Conservation (phyloP, 2,113 vertebrate genomes). For the Grammomys surdaster region DNA sequence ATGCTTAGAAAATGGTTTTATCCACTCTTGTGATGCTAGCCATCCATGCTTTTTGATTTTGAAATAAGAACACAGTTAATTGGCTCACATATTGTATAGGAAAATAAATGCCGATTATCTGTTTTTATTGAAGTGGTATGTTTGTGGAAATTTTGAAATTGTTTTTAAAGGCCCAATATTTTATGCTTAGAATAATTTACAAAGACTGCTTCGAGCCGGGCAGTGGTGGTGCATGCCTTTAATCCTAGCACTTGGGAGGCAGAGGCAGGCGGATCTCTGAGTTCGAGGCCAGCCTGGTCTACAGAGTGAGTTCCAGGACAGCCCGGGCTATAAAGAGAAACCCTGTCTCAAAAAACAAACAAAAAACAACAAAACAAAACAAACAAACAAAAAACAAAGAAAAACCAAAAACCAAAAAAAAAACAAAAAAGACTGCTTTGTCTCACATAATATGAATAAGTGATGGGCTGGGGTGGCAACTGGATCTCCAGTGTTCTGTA, state of each 20-base stretch:
- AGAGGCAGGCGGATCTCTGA: too few relatives aligned
- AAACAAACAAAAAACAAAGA: too few relatives aligned
- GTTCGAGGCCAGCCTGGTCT: too few relatives aligned
- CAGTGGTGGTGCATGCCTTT: too few relatives aligned
- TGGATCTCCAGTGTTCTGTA: background rate
- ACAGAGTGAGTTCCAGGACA: too few relatives aligned
- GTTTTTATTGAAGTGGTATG: background rate
- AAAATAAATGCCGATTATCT: background rate
- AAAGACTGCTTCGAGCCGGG: background rate
- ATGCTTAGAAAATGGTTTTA: conserved; percentile 36
- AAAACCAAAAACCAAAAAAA: too few relatives aligned
- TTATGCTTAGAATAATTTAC: background rate
- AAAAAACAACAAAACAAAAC: too few relatives aligned
- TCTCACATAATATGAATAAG: background rate
- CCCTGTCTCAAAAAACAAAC: too few relatives aligned
- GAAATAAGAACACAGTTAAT: background rate
- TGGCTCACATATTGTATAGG: background rate
- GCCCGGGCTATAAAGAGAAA: too few relatives aligned
- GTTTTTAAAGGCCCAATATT: background rate
- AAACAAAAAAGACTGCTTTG: background rate
- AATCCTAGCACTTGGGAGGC: too few relatives aligned
- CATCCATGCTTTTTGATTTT: conserved; percentile 28
- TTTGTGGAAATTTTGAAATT: conserved; percentile 3
- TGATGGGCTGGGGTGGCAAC: background rate
- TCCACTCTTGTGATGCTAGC: conserved; percentile 6